phyloP scores from a whole-genome alignment of 2,797 vertebrate species.

The Ciconia nigra region DNA sequence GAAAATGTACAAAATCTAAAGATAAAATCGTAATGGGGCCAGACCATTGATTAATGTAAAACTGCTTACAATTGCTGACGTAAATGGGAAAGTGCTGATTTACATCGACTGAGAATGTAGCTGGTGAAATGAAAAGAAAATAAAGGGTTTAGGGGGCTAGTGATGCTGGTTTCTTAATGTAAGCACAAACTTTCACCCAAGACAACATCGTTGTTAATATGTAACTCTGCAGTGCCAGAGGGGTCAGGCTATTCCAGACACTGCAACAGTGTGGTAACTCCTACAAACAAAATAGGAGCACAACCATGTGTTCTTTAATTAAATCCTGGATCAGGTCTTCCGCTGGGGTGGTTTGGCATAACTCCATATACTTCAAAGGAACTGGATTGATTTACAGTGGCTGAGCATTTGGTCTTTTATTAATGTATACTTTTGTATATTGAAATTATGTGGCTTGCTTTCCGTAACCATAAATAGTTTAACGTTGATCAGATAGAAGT shows the following conservation, averaged over 20 bases:
- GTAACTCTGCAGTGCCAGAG: constrained; percentile 59
- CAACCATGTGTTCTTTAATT: neutral
- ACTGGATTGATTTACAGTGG: neutral
- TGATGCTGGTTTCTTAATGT: neutral
- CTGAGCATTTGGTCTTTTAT: neutral
- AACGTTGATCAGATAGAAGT: neutral
- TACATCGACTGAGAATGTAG: neutral
- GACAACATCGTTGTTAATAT: constrained; percentile 59
- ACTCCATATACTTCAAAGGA: neutral
- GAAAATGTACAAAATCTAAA: neutral
- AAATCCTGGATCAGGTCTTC: neutral
- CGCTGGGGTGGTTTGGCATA: neutral
- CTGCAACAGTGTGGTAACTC: neutral
- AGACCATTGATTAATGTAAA: neutral
- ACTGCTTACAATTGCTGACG: neutral
- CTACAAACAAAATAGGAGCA: neutral
- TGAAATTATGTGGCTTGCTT: neutral
- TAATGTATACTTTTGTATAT: neutral
- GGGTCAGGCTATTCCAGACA: constrained; percentile 43
- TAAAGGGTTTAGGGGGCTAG: neutral
- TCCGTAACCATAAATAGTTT: neutral
- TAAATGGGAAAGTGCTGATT: neutral
- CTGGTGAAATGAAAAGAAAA: constrained; percentile 17
- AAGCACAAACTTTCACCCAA: constrained; percentile 11
- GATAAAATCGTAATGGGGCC: constrained; percentile 30